Evolutionary conservation across 2,888 invertebrate genomes (phyloP).

Genomic region (Phaedon cochleariae): DNA sequence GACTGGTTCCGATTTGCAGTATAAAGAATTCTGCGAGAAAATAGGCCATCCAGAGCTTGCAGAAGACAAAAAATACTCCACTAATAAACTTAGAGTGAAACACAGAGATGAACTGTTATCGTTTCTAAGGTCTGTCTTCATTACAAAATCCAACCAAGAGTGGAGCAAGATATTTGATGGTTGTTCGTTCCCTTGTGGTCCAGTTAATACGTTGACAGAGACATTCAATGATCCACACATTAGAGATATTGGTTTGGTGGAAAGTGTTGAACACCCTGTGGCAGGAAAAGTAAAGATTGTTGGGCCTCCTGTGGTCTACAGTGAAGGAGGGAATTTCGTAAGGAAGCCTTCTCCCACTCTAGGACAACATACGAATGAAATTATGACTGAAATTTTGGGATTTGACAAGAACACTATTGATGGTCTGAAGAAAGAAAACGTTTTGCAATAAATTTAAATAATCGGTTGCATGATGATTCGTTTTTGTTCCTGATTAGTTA

Average conservation of each 20-base stretch:
- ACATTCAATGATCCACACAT: constrained; percentile 92
- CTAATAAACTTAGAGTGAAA: constrained; percentile 78
- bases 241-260: constrained; percentile 74
- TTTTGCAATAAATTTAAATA: constrained; percentile 66
- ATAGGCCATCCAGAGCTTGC: constrained; percentile 71
- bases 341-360: constrained; percentile 82
- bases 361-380: constrained; percentile 86
- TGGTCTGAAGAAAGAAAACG: constrained; percentile 59
- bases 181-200: constrained; percentile 86
- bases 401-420: constrained; percentile 70
- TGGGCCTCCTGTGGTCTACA: constrained; percentile 87
- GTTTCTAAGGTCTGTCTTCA: constrained; percentile 68
- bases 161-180: constrained; percentile 79
- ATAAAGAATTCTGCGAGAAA: constrained; percentile 73
- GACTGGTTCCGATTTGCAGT: constrained; percentile 86
- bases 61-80: constrained; percentile 71
- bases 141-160: constrained; percentile 73
- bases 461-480: too few species aligned
- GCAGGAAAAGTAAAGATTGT: constrained; percentile 79
- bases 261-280: constrained; percentile 74
- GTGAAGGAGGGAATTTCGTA: constrained; percentile 74
- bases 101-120: constrained; percentile 76
- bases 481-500: too few species aligned
- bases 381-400: constrained; percentile 74
- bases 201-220: constrained; percentile 85